Percentiles rank a stretch among this genome's conserved stretches.
phyloP scores from a whole-genome alignment of 2,888 invertebrate genomes.

The Siphlonurus alternatus region DNA sequence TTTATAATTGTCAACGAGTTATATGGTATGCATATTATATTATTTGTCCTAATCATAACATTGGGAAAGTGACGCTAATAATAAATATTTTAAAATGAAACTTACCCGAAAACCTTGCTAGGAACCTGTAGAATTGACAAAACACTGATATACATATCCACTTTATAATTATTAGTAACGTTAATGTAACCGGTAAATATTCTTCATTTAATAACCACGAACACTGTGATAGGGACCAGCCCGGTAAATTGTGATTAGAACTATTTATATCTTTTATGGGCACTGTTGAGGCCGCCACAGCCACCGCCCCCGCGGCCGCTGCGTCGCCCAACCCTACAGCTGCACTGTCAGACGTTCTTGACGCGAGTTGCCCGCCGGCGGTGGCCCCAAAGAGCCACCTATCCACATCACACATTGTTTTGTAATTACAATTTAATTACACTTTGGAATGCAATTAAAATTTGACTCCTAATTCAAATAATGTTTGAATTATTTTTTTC shows the following conservation, averaged over 20 bases:
- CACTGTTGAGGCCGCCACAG: not conserved
- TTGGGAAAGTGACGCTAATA: too few relatives aligned
- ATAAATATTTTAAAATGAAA: not conserved
- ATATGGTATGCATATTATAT: too few relatives aligned
- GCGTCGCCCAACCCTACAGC: not conserved
- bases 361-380: not conserved
- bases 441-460: not conserved
- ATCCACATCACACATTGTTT: not conserved
- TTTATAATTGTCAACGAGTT: too few relatives aligned
- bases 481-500: not conserved
- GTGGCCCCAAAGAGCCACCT: not conserved
- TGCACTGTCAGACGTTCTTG: not conserved
- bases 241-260: not conserved
- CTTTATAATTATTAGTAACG: not conserved
- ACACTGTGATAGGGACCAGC: not conserved
- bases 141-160: not conserved
- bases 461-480: not conserved
- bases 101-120: slow-evolving; percentile 1
- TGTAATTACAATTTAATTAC: not conserved
- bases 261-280: not conserved
- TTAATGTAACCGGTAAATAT: not conserved
- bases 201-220: not conserved
- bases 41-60: too few relatives aligned
- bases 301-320: not conserved
- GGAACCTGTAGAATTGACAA: slow-evolving; percentile 2